A percentile compares a stretch with the other conserved stretches of the same genome.
phyloP scores from a whole-genome alignment of 2,797 vertebrate species.

The Pseudomugil tenellus region DNA sequence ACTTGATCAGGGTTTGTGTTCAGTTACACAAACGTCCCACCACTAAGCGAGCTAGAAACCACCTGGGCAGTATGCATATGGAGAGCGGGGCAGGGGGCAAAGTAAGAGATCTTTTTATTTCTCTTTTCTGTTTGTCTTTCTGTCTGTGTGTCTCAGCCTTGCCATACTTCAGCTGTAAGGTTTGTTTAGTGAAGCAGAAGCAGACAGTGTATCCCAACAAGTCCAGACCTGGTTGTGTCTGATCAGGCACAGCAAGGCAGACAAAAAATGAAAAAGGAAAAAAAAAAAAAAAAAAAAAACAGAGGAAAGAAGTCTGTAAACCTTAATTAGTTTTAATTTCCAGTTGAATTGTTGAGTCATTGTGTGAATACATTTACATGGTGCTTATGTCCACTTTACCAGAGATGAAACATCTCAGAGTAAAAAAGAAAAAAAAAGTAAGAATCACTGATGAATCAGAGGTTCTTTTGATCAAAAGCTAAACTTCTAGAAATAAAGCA shows the following conservation, averaged over 20 bases:
- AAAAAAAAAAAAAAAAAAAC: slow-evolving; percentile 17
- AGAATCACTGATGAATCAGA: not conserved
- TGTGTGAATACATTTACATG: not conserved
- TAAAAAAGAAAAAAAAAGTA: not conserved
- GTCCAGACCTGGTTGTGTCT: slow-evolving; percentile 64
- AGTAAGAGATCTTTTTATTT: slow-evolving; percentile 45
- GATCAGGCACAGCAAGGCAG: slow-evolving; percentile 48
- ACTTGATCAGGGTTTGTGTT: slow-evolving; percentile 72
- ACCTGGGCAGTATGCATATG: slow-evolving; percentile 58
- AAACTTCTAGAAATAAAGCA: not conserved
- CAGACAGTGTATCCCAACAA: slow-evolving; percentile 62
- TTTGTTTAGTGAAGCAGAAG: slow-evolving; percentile 58
- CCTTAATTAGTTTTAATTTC: slow-evolving; percentile 24
- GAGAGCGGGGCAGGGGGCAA: slow-evolving; percentile 46
- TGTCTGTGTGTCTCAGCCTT: slow-evolving; percentile 40
- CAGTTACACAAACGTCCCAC: slow-evolving; percentile 75
- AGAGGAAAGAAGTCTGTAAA: slow-evolving; percentile 9
- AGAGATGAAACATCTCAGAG: not conserved
- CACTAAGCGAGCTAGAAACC: slow-evolving; percentile 68
- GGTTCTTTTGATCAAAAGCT: not conserved
- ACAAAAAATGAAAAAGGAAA: slow-evolving; percentile 40
- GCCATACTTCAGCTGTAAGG: slow-evolving; percentile 31
- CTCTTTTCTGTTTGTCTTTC: slow-evolving; percentile 36
- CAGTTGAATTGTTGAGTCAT: not conserved
- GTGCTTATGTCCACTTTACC: not conserved